Evolutionary conservation across 2,888 invertebrate genomes (phyloP).

Genomic region (Zele albiditarsus): DNA sequence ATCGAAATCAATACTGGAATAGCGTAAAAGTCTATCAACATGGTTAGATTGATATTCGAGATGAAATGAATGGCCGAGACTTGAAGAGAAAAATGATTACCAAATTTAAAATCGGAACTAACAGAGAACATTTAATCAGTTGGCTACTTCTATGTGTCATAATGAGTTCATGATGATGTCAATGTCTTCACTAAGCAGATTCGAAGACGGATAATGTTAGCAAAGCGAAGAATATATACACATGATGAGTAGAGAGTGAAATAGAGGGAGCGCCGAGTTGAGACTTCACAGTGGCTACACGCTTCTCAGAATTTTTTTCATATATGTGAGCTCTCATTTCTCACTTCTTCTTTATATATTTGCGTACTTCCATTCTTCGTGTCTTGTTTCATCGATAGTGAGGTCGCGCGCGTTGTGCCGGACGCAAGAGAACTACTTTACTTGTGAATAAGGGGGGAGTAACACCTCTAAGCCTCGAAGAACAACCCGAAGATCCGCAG

Average conservation of each 20-base stretch:
- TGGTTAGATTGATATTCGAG: background rate
- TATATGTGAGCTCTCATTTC: slow-evolving; percentile 42
- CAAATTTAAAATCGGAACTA: too few species aligned
- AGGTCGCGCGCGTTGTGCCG: background rate
- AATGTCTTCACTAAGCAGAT: slow-evolving; percentile 36
- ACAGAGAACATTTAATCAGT: background rate
- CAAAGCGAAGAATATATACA: slow-evolving; percentile 15
- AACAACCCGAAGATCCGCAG: slow-evolving; percentile 46
- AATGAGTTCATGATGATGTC: slow-evolving; percentile 18
- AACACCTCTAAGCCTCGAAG: slow-evolving; percentile 32
- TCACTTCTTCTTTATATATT: slow-evolving; percentile 6
- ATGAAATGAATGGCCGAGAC: too few species aligned
- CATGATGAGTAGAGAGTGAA: background rate
- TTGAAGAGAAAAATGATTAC: too few species aligned
- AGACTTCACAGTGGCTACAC: slow-evolving; percentile 20
- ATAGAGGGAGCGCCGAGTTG: slow-evolving; percentile 33
- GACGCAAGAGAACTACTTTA: slow-evolving; percentile 8
- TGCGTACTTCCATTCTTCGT: background rate
- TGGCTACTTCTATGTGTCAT: background rate
- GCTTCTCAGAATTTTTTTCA: slow-evolving; percentile 42
- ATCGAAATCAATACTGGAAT: slow-evolving; percentile 40
- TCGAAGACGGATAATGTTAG: slow-evolving; percentile 27
- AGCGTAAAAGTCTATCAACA: background rate
- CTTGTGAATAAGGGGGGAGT: slow-evolving; percentile 34
- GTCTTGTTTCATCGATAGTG: slow-evolving; percentile 2